A percentile compares a stretch with the other conserved stretches of the same genome.
Conservation (phyloP, 2,113 vertebrate genomes). For the Perca schrenkii region DNA sequence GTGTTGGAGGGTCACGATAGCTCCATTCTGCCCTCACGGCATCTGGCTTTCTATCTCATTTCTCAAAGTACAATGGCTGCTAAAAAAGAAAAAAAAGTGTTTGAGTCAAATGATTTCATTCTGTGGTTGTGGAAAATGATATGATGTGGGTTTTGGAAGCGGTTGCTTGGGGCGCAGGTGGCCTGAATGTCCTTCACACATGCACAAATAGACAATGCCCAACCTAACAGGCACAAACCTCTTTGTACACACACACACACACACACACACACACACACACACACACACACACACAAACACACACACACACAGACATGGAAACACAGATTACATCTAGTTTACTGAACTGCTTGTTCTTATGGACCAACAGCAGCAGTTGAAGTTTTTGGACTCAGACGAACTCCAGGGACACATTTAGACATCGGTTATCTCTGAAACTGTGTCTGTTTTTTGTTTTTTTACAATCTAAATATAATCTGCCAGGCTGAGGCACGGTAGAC, state of each 20-base stretch:
- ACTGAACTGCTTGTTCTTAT: constrained; percentile 26
- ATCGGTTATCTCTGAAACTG: neutral
- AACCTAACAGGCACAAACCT: neutral
- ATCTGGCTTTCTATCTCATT: constrained; percentile 39
- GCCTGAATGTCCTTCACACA: constrained; percentile 4
- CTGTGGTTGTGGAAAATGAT: neutral
- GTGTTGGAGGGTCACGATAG: constrained; percentile 49
- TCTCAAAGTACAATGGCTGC: constrained; percentile 27
- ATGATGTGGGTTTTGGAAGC: neutral
- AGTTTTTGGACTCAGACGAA: neutral
- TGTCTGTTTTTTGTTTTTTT: neutral
- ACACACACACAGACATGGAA: neutral
- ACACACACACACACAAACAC: neutral
- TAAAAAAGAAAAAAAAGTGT: neutral
- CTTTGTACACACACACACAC: neutral
- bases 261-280: neutral
- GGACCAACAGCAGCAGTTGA: neutral
- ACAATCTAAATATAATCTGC: neutral
- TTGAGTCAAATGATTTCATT: constrained; percentile 10
- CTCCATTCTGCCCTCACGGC: constrained; percentile 20
- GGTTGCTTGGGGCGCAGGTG: constrained; percentile 40
- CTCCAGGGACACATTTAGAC: constrained; percentile 15
- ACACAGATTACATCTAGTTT: constrained; percentile 24
- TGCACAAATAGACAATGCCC: constrained; percentile 9
- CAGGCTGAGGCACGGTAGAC: constrained; percentile 8